Conservation (phyloP, 2,888 invertebrate species). For the Blera fallax region DNA sequence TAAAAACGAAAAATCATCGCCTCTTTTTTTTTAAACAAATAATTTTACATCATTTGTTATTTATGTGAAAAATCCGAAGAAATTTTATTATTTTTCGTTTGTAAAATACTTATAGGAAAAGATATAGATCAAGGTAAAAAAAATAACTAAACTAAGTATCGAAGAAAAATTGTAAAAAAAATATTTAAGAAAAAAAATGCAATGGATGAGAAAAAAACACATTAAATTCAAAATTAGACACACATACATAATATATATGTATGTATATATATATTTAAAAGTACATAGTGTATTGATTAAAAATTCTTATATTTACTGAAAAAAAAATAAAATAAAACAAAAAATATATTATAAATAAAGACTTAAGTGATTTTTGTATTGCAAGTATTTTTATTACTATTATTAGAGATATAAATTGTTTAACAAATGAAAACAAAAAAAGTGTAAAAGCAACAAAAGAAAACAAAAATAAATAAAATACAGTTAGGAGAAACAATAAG, state of each 20-base stretch:
- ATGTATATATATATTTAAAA: conserved; percentile 40
- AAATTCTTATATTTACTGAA: conserved; percentile 66
- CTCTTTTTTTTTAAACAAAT: conserved; percentile 4
- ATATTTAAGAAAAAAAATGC: background rate
- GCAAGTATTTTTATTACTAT: conserved; percentile 74
- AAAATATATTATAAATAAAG: conserved; percentile 64
- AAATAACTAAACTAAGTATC: conserved; percentile 22
- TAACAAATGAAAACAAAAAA: conserved; percentile 57
- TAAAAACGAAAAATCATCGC: background rate
- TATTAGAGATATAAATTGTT: conserved; percentile 64
- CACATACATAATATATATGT: conserved; percentile 30
- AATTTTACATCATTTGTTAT: background rate
- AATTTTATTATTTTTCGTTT: conserved; percentile 35
- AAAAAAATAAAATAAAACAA: conserved; percentile 47
- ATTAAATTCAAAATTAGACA: conserved; percentile 37
- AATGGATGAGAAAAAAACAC: background rate
- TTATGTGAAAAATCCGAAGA: conserved; percentile 1
- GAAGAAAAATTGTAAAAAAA: conserved; percentile 17
- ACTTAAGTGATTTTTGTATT: conserved; percentile 74
- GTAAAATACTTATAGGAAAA: conserved; percentile 26
- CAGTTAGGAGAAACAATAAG: conserved; percentile 27
- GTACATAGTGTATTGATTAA: conserved; percentile 42
- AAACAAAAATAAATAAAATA: conserved; percentile 54
- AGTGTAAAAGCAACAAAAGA: conserved; percentile 53
- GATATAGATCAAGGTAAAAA: background rate